A percentile compares a stretch with the other conserved stretches of the same genome.
These are phyloP conservation scores for Vimba vimba DNA, from an alignment of 2,113 vertebrate species.

Conservation along the genomic window DNA sequence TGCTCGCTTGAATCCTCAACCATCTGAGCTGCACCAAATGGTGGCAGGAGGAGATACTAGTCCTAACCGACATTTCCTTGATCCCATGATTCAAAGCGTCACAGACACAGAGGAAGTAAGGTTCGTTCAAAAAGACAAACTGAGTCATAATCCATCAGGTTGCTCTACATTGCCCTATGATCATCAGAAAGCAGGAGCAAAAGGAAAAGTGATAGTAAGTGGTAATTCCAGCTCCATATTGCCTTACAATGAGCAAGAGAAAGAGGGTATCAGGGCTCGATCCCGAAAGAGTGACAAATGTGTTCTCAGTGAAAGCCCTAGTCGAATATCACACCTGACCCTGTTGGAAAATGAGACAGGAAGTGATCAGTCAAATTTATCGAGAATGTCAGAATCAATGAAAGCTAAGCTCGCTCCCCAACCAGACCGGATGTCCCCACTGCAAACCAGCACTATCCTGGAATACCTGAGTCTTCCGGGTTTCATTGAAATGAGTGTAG, in stretches of 20 bases:
- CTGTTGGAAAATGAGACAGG: constrained; percentile 73
- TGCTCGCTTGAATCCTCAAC: constrained; percentile 55
- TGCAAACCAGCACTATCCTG: constrained; percentile 79
- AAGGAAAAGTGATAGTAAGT: constrained; percentile 57
- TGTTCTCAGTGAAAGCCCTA: constrained; percentile 71
- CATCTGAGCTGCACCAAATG: constrained; percentile 53
- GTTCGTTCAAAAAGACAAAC: constrained; percentile 26
- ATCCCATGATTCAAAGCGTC: constrained; percentile 44
- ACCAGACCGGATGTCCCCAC: constrained; percentile 68
- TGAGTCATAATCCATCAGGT: constrained; percentile 60
- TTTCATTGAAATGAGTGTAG: constrained; percentile 84
- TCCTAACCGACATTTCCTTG: constrained; percentile 48
- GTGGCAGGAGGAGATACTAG: constrained; percentile 31
- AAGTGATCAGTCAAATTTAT: constrained; percentile 73
- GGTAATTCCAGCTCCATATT: constrained; percentile 50
- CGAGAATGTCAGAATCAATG: constrained; percentile 69
- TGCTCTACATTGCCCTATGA: constrained; percentile 68
- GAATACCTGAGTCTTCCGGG: constrained; percentile 81
- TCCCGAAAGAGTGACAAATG: constrained; percentile 78
- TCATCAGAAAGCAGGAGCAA: constrained; percentile 60
- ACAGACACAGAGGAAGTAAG: constrained; percentile 43
- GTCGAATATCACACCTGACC: constrained; percentile 69
- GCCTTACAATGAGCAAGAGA: constrained; percentile 67
- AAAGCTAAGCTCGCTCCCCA: constrained; percentile 64
- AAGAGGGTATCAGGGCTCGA: constrained; percentile 70